Conservation (phyloP, 2,113 vertebrate genomes). For the Cheilinus undulatus region DNA sequence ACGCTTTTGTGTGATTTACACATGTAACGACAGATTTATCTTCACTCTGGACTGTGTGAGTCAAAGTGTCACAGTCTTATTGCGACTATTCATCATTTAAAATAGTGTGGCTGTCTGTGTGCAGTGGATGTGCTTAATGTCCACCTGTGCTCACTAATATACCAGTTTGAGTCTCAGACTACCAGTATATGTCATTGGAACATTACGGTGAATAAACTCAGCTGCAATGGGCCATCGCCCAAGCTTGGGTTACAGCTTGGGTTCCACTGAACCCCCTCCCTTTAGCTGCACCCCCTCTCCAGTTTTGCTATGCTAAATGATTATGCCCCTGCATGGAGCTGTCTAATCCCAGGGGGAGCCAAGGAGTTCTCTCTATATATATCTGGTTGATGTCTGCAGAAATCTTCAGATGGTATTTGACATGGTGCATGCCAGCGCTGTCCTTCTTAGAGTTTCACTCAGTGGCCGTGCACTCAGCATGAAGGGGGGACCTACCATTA, state of each 20-base stretch:
- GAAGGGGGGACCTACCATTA: slow-evolving; percentile 6
- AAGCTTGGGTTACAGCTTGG: slow-evolving; percentile 77
- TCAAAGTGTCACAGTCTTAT: slow-evolving; percentile 58
- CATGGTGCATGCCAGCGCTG: slow-evolving; percentile 38
- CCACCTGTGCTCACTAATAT: slow-evolving; percentile 39
- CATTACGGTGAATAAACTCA: slow-evolving; percentile 64
- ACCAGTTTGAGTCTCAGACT: slow-evolving; percentile 26
- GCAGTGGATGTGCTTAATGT: slow-evolving; percentile 8
- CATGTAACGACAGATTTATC: slow-evolving; percentile 65
- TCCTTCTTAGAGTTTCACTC: slow-evolving; percentile 52
- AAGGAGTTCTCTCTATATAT: slow-evolving; percentile 72
- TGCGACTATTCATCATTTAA: slow-evolving; percentile 45
- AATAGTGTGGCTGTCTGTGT: slow-evolving; percentile 27
- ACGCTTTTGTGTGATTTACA: slow-evolving; percentile 40
- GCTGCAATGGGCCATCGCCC: slow-evolving; percentile 39
- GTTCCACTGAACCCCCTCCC: slow-evolving; percentile 53
- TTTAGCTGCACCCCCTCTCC: slow-evolving; percentile 39
- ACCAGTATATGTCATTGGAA: slow-evolving; percentile 62
- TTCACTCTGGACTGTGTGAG: slow-evolving; percentile 6
- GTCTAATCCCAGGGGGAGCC: slow-evolving; percentile 67
- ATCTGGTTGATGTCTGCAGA: slow-evolving; percentile 75
- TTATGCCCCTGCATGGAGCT: slow-evolving; percentile 78
- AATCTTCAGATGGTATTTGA: slow-evolving; percentile 72
- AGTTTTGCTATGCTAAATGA: slow-evolving; percentile 73
- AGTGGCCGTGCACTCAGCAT: slow-evolving; percentile 18